A percentile compares a stretch with the other conserved stretches of the same genome.
Evolutionary conservation across 2,888 invertebrate species (phyloP).

Genomic region (Mythimna pallens): DNA sequence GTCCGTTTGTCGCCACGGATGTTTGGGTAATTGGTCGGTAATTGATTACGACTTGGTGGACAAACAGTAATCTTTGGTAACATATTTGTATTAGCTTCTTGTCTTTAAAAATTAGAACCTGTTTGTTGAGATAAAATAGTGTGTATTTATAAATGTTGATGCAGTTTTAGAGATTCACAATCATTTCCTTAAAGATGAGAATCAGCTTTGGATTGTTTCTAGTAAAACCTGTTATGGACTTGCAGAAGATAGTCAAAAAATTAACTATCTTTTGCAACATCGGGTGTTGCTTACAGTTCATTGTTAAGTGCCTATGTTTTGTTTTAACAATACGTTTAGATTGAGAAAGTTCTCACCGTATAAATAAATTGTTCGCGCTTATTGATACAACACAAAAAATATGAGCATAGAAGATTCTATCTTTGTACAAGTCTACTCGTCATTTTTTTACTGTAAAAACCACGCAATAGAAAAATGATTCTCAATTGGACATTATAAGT

Average conservation of each 20-base stretch:
- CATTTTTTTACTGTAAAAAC: not conserved
- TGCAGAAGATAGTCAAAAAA: too few species aligned
- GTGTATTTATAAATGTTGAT: not conserved
- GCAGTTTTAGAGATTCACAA: not conserved
- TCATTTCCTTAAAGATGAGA: not conserved
- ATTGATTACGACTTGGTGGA: slow-evolving; percentile 48
- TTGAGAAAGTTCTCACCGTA: slow-evolving; percentile 35
- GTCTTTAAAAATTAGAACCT: not conserved
- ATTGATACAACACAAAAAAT: slow-evolving; percentile 2
- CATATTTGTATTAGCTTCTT: slow-evolving; percentile 39
- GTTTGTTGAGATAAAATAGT: not conserved
- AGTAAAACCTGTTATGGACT: not conserved
- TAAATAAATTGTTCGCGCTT: slow-evolving; percentile 4
- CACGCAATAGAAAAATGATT: not conserved
- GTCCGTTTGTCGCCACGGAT: slow-evolving; percentile 55
- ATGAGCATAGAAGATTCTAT: slow-evolving; percentile 4
- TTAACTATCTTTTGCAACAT: not conserved
- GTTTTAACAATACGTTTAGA: slow-evolving; percentile 18
- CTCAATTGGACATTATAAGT: not conserved
- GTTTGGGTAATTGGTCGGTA: slow-evolving; percentile 54
- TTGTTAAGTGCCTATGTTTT: not conserved
- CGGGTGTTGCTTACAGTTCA: not conserved
- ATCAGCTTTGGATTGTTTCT: not conserved
- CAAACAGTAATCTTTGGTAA: slow-evolving; percentile 16
- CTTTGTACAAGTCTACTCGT: not conserved